These are phyloP conservation scores for Kryptolebias ocellatus DNA, from an alignment of 2,797 vertebrate genomes.

Conservation along the genomic window DNA sequence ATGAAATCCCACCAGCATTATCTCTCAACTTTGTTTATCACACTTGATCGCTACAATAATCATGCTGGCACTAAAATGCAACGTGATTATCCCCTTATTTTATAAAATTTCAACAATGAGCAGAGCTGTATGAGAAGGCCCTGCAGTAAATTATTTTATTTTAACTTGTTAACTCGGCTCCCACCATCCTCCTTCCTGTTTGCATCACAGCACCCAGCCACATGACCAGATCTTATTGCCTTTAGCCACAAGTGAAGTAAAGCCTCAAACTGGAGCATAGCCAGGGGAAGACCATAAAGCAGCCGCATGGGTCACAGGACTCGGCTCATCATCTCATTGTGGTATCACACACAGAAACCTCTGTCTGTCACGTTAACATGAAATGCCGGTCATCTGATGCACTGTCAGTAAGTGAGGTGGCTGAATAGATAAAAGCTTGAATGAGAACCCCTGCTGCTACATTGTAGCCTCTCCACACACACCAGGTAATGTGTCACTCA, in stretches of 20 bases:
- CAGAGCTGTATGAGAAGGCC: slow-evolving; percentile 6
- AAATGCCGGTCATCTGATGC: slow-evolving; percentile 66
- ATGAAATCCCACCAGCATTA: not conserved
- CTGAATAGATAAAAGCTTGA: slow-evolving; percentile 38
- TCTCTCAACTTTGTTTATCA: slow-evolving; percentile 2
- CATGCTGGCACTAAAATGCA: not conserved
- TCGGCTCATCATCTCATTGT: slow-evolving; percentile 52
- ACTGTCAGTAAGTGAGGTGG: slow-evolving; percentile 14
- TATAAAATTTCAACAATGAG: not conserved
- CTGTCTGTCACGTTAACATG: slow-evolving; percentile 55
- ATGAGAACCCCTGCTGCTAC: slow-evolving; percentile 43
- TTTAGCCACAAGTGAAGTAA: slow-evolving; percentile 41
- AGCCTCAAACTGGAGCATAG: slow-evolving; percentile 36
- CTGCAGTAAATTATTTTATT: slow-evolving; percentile 10
- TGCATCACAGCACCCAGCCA: slow-evolving; percentile 29
- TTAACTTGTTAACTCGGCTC: slow-evolving; percentile 20
- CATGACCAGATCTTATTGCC: slow-evolving; percentile 57
- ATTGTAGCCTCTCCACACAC: slow-evolving; percentile 24
- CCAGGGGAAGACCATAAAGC: slow-evolving; percentile 54
- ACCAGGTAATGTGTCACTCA: slow-evolving; percentile 34
- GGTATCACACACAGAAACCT: slow-evolving; percentile 54
- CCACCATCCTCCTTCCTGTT: not conserved
- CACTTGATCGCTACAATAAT: not conserved
- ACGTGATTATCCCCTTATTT: not conserved
- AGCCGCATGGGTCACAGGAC: slow-evolving; percentile 67